These are phyloP conservation scores for Cydia strobilella DNA, from an alignment of 1,140 invertebrate species.

Conservation along the genomic window DNA sequence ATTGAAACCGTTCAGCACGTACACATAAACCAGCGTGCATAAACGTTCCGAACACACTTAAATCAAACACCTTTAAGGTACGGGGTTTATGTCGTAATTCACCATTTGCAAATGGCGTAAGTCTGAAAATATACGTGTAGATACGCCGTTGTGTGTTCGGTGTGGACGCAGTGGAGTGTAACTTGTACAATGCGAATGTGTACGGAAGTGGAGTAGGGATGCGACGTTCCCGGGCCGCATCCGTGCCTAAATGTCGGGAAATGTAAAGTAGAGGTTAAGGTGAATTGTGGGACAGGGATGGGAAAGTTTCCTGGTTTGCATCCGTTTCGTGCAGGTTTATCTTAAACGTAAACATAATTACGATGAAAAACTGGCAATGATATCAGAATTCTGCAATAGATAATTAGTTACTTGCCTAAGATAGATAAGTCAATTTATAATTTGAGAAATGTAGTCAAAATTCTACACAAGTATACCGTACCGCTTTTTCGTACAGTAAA, in stretches of 20 bases:
- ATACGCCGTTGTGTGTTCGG: background rate
- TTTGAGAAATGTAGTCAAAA: no score
- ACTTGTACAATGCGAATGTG: slow-evolving; percentile 1
- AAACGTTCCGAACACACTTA: slow-evolving; percentile 33
- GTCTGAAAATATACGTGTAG: background rate
- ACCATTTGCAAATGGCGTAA: slow-evolving; percentile 12
- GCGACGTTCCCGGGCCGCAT: slow-evolving; percentile 6
- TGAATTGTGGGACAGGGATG: slow-evolving; percentile 20
- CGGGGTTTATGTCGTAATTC: slow-evolving; percentile 16
- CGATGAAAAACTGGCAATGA: background rate
- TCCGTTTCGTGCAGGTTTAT: background rate
- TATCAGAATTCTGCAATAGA: no score
- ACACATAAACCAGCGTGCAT: slow-evolving; percentile 5
- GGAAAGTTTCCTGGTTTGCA: background rate
- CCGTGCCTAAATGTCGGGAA: slow-evolving; percentile 16
- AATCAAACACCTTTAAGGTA: slow-evolving; percentile 42
- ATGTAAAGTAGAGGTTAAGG: slow-evolving; percentile 21
- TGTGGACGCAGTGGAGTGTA: slow-evolving; percentile 15
- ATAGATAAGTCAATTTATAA: no score
- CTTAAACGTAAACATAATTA: background rate
- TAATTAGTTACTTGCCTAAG: no score
- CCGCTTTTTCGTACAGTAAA: no score
- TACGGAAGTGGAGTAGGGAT: slow-evolving; percentile 15
- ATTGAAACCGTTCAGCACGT: slow-evolving; percentile 13
- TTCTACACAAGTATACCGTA: no score